Conservation (phyloP, 2,113 vertebrate species). For the Ellobius talpinus region DNA sequence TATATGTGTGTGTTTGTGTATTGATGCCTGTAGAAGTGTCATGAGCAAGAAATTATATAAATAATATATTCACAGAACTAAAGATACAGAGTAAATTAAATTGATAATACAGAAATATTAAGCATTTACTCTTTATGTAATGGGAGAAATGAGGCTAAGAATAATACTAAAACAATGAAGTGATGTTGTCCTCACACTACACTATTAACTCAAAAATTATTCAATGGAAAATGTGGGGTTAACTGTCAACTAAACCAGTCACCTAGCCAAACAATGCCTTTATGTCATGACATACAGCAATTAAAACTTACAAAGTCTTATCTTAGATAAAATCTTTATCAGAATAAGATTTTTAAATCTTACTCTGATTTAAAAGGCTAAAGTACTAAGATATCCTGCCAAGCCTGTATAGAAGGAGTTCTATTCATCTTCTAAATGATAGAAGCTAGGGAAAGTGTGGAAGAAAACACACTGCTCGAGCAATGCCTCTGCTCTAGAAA, state of each 20-base stretch:
- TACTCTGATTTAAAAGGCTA: neutral
- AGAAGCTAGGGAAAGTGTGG: neutral
- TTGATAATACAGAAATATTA: neutral
- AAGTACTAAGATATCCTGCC: neutral
- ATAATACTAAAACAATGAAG: neutral
- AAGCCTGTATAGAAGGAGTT: neutral
- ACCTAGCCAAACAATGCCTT: neutral
- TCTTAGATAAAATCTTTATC: slow-evolving; percentile 25
- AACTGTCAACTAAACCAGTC: neutral
- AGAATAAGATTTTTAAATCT: slow-evolving; percentile 29
- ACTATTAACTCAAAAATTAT: slow-evolving; percentile 32
- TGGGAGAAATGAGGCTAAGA: neutral
- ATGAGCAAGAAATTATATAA: neutral
- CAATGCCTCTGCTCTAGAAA: neutral
- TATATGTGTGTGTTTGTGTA: neutral
- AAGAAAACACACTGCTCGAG: neutral
- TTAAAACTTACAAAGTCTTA: neutral
- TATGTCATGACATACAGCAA: neutral
- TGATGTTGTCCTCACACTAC: neutral
- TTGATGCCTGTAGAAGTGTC: neutral
- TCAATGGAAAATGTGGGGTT: neutral
- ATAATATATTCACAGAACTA: neutral
- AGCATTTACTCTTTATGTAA: slow-evolving; percentile 26
- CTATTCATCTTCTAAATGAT: slow-evolving; percentile 27
- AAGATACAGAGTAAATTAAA: neutral